Evolutionary conservation across 2,797 vertebrate genomes (phyloP).

Genomic region (Avahi laniger): DNA sequence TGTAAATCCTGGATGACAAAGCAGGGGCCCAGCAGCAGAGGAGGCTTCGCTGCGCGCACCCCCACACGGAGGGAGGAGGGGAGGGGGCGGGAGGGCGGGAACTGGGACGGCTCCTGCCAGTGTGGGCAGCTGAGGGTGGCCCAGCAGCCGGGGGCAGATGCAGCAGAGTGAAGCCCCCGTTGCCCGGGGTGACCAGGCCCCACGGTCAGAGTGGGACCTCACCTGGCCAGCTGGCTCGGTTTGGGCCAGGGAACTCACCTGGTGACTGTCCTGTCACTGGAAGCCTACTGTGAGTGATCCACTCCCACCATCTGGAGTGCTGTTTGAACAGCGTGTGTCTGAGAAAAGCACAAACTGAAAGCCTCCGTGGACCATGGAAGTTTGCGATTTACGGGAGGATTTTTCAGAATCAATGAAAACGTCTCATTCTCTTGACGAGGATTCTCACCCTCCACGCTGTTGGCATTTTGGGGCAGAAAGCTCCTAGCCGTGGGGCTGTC

Average conservation of each 20-base stretch:
- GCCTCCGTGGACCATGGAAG: rapidly evolving
- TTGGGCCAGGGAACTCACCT: background rate
- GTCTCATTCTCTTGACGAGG: rapidly evolving
- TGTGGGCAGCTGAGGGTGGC: rapidly evolving
- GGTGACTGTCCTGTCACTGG: too few relatives aligned
- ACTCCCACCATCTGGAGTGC: background rate
- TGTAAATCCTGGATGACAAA: too few relatives aligned
- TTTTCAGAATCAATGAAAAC: background rate
- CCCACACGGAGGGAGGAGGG: background rate
- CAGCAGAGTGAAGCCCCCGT: background rate
- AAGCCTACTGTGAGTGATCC: rapidly evolving
- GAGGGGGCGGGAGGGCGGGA: too few relatives aligned
- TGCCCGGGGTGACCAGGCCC: too few relatives aligned
- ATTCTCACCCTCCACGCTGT: rapidly evolving
- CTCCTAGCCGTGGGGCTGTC: background rate
- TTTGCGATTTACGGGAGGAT: rapidly evolving
- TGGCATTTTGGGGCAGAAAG: background rate
- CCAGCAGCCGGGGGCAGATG: rapidly evolving
- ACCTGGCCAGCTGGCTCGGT: background rate
- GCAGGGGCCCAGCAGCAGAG: rapidly evolving
- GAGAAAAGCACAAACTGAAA: background rate
- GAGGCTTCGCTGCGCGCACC: background rate
- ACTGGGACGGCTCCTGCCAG: background rate
- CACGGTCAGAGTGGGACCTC: rapidly evolving
- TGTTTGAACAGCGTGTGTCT: background rate